Conservation (phyloP, 2,797 vertebrate genomes). For the Eptatretus atami region DNA sequence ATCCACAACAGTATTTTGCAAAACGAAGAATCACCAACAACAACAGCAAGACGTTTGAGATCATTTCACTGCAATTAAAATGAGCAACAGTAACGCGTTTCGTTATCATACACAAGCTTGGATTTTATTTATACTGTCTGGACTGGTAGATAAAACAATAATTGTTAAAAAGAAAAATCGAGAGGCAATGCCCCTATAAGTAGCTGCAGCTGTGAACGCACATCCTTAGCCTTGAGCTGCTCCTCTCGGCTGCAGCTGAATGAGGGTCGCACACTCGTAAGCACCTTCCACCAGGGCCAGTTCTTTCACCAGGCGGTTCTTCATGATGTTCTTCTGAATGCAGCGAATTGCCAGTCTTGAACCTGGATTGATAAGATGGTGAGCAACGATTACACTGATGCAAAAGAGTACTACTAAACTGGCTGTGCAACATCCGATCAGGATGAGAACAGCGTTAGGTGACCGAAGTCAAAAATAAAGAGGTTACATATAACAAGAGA, state of each 20-base stretch:
- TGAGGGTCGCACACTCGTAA: slow-evolving; percentile 29
- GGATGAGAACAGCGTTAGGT: background rate
- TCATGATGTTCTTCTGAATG: slow-evolving; percentile 44
- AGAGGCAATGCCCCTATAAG: no score
- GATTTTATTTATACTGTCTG: no score
- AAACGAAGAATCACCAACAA: no score
- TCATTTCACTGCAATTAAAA: no score
- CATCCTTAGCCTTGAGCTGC: slow-evolving; percentile 35
- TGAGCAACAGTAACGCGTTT: no score
- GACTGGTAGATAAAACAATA: no score
- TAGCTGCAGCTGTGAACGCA: slow-evolving; percentile 10
- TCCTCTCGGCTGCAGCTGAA: slow-evolving; percentile 34
- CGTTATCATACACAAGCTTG: no score
- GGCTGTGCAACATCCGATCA: background rate
- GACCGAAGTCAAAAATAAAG: background rate
- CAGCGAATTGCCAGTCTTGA: slow-evolving; percentile 36
- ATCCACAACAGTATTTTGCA: no score
- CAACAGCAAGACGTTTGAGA: no score
- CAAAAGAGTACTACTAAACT: background rate
- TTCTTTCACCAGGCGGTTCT: slow-evolving; percentile 17
- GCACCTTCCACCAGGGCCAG: slow-evolving; percentile 69
- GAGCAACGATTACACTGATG: fast-evolving
- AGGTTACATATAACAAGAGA: no score
- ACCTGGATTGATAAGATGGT: slow-evolving; percentile 13
- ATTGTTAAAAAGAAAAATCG: no score